Evolutionary conservation across 1,140 invertebrate genomes (phyloP).

Genomic region (Bombus fervidus): DNA sequence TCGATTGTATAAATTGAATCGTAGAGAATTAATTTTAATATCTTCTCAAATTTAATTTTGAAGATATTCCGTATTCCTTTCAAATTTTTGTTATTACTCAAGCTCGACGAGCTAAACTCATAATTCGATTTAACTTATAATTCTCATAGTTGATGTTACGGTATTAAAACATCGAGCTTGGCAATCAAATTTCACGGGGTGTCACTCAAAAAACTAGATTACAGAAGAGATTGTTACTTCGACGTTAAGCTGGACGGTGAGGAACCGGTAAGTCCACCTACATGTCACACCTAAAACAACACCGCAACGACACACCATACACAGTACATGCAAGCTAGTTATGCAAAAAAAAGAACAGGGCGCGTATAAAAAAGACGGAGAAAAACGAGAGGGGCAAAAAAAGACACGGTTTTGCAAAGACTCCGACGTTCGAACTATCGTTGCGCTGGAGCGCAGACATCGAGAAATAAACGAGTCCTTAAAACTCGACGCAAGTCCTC

Average conservation of each 20-base stretch:
- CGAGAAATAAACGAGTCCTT: slow-evolving; percentile 38
- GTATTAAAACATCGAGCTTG: neutral
- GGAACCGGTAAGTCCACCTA: slow-evolving; percentile 17
- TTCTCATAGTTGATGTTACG: neutral
- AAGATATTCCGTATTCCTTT: neutral
- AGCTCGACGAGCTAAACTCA: slow-evolving; percentile 1
- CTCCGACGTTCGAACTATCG: slow-evolving; percentile 61
- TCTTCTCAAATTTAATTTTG: neutral
- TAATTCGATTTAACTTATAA: too few species aligned
- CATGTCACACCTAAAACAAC: slow-evolving; percentile 24
- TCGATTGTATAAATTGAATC: too few species aligned
- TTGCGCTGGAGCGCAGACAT: slow-evolving; percentile 45
- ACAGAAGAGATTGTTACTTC: slow-evolving; percentile 37
- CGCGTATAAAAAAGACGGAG: slow-evolving; percentile 51
- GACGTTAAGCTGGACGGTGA: slow-evolving; percentile 21
- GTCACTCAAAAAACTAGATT: slow-evolving; percentile 44
- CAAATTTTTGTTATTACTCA: slow-evolving; percentile 12
- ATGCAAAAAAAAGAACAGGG: slow-evolving; percentile 42
- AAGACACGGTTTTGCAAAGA: slow-evolving; percentile 51
- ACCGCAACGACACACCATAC: slow-evolving; percentile 53
- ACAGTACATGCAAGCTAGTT: slow-evolving; percentile 60
- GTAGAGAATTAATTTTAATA: neutral
- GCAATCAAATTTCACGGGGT: neutral
- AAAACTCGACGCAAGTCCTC: neutral
- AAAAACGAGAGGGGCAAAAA: slow-evolving; percentile 42